These are phyloP conservation scores for Acanthosepion pharaonis DNA, from an alignment of 2,888 invertebrate genomes.

Conservation along the genomic window DNA sequence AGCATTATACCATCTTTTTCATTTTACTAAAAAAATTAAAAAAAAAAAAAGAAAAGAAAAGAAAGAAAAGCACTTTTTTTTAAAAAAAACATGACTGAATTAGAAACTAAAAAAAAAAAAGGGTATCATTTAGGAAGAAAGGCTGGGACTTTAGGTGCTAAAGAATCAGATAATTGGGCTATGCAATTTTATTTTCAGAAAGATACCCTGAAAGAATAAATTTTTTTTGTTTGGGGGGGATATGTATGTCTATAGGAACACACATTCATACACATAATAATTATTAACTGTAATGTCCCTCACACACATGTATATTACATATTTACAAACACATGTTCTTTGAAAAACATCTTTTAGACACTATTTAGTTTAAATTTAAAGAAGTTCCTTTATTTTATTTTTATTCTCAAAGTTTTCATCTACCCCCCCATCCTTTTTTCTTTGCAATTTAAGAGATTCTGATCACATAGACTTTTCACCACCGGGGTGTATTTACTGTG, in stretches of 20 bases:
- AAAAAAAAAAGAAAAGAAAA: no score
- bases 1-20: no score
- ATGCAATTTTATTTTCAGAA: no score
- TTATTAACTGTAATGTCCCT: background rate
- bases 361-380: background rate
- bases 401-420: background rate
- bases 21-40: no score
- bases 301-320: background rate
- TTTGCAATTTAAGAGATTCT: background rate
- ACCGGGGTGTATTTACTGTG: background rate
- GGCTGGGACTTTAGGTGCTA: no score
- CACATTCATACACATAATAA: background rate
- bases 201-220: no score
- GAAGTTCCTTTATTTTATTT: background rate
- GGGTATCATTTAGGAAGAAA: no score
- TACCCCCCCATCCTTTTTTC: background rate
- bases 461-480: background rate
- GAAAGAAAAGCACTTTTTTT: no score
- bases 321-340: conserved; percentile 10
- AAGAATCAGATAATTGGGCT: no score
- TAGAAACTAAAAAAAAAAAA: no score
- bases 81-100: no score
- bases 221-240: no score
- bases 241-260: background rate
- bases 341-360: background rate